Evolutionary conservation across 2,888 invertebrate species (phyloP).

Genomic region (Eupsilia transversa): DNA sequence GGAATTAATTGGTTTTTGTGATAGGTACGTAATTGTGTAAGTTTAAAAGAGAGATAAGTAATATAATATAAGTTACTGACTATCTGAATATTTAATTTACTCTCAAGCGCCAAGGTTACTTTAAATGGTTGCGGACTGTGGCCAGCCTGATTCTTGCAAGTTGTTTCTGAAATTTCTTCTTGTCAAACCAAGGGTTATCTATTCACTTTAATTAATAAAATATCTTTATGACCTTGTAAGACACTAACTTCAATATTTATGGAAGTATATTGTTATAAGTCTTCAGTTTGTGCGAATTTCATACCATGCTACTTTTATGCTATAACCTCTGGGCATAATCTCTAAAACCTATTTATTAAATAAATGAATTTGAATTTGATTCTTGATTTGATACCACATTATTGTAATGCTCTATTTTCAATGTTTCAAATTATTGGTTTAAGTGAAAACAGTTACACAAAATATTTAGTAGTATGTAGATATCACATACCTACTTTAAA

Average conservation of each 20-base stretch:
- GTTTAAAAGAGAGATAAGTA: conserved; percentile 3
- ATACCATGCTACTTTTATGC: too few species aligned
- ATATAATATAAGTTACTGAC: not conserved
- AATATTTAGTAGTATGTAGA: not conserved
- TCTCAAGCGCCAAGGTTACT: not conserved
- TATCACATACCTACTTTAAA: not conserved
- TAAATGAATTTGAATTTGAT: not conserved
- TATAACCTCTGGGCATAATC: too few species aligned
- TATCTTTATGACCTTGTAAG: not conserved
- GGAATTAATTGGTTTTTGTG: conserved; percentile 16
- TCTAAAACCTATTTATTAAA: too few species aligned
- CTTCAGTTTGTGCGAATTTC: too few species aligned
- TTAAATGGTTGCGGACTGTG: not conserved
- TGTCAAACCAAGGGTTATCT: not conserved
- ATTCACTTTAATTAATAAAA: not conserved
- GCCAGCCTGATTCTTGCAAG: not conserved
- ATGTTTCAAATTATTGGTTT: not conserved
- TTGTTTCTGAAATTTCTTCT: not conserved
- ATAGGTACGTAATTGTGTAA: conserved; percentile 14
- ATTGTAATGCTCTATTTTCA: not conserved
- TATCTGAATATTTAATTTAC: conserved; percentile 9
- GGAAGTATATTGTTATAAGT: too few species aligned
- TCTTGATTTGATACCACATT: not conserved
- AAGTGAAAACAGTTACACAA: not conserved
- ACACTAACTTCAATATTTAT: too few species aligned